Conservation (phyloP, 2,888 invertebrate genomes). For the Himalopsyche kuldschensis region DNA sequence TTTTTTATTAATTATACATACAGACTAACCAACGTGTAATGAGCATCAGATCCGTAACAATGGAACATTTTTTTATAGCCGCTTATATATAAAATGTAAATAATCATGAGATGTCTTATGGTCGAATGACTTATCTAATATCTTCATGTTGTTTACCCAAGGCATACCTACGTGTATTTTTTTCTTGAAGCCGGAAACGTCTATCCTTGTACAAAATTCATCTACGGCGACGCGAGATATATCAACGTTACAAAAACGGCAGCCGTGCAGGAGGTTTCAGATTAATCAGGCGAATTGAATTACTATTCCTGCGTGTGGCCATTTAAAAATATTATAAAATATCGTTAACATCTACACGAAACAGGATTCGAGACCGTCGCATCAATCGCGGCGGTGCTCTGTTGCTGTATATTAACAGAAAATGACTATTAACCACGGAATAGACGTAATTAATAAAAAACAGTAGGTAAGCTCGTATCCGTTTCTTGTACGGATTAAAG, state of each 20-base stretch:
- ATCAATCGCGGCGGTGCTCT: not conserved
- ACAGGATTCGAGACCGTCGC: not conserved
- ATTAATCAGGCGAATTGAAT: constrained; percentile 6
- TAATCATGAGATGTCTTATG: not conserved
- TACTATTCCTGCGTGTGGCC: constrained; percentile 2
- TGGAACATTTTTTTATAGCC: not conserved
- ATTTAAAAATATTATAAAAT: constrained; percentile 4
- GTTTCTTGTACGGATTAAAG: not conserved
- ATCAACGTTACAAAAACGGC: not conserved
- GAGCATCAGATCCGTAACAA: not conserved
- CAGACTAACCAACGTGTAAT: not conserved
- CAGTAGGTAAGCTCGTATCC: not conserved
- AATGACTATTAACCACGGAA: not conserved
- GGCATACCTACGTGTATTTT: not conserved
- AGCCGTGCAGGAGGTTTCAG: not conserved
- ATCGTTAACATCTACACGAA: not conserved
- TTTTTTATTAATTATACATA: too few relatives aligned
- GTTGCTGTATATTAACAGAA: not conserved
- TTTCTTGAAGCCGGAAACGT: not conserved
- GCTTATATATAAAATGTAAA: not conserved
- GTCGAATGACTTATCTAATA: not conserved
- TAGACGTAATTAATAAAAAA: not conserved
- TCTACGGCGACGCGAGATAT: not conserved
- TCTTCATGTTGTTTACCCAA: not conserved
- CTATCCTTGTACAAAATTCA: not conserved